phyloP scores from a whole-genome alignment of 2,113 vertebrate species.

The Manacus vitellinus region DNA sequence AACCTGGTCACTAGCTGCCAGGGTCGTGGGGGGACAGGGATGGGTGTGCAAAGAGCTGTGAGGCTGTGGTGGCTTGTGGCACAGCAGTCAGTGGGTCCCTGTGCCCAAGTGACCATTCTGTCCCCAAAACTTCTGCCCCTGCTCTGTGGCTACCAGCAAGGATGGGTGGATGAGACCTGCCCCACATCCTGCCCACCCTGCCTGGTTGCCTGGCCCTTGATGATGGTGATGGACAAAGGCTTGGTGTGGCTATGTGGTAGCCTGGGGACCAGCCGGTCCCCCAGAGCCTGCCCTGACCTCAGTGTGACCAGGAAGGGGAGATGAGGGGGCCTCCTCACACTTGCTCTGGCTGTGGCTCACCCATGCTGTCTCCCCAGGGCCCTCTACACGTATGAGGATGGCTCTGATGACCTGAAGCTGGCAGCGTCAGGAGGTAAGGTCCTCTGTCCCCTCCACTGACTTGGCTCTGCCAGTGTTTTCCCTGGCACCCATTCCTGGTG shows the following conservation, averaged over 20 bases:
- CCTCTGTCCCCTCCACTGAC: neutral
- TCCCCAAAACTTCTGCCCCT: neutral
- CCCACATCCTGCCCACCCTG: neutral
- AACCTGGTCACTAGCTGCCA: neutral
- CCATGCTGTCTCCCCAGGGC: conserved; percentile 80
- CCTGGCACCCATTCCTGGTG: neutral
- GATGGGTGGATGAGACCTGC: neutral
- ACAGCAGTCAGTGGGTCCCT: neutral
- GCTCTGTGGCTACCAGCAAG: neutral
- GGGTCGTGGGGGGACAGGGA: neutral
- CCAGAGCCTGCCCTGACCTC: neutral
- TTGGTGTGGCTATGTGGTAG: neutral
- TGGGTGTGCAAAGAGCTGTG: rapidly evolving
- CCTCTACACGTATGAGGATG: conserved; percentile 93
- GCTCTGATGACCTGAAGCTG: conserved; percentile 88
- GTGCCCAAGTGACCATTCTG: neutral
- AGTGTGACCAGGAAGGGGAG: neutral
- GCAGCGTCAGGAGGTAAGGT: conserved; percentile 89
- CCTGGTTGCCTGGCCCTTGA: neutral
- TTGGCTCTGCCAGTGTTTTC: rapidly evolving
- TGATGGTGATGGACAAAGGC: rapidly evolving
- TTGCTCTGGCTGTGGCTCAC: neutral
- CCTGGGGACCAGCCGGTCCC: rapidly evolving
- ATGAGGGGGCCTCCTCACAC: rapidly evolving
- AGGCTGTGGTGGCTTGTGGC: neutral